phyloP scores from a whole-genome alignment of 2,888 invertebrate species.

The Nemotelus nigrinus region DNA sequence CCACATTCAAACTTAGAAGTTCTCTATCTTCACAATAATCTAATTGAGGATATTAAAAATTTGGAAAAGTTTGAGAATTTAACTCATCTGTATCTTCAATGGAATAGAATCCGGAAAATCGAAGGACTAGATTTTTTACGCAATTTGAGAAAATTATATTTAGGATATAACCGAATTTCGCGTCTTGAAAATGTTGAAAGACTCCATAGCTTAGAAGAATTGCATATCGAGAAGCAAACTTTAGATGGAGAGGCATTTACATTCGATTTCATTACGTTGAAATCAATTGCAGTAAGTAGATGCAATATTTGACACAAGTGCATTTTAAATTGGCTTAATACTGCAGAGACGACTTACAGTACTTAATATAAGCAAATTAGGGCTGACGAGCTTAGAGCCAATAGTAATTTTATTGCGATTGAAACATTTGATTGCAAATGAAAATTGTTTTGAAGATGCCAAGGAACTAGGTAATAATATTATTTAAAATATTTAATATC shows the following conservation, averaged over 20 bases:
- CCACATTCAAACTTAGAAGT: slow-evolving; percentile 68
- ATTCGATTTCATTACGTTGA: slow-evolving; percentile 73
- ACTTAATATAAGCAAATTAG: slow-evolving; percentile 73
- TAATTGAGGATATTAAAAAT: slow-evolving; percentile 78
- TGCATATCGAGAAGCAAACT: slow-evolving; percentile 76
- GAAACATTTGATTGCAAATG: slow-evolving; percentile 63
- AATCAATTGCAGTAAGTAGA: slow-evolving; percentile 68
- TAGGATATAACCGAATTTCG: slow-evolving; percentile 74
- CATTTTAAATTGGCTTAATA: slow-evolving; percentile 51
- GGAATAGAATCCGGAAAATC: slow-evolving; percentile 78
- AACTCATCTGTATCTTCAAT: slow-evolving; percentile 78
- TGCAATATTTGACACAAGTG: neutral
- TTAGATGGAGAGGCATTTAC: slow-evolving; percentile 70
- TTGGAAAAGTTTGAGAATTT: slow-evolving; percentile 72
- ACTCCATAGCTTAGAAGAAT: slow-evolving; percentile 70
- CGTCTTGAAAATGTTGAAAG: slow-evolving; percentile 76
- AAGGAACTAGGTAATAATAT: slow-evolving; percentile 65
- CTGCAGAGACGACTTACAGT: slow-evolving; percentile 69
- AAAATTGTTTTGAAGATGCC: slow-evolving; percentile 65
- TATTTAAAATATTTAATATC: neutral
- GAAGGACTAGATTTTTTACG: slow-evolving; percentile 72
- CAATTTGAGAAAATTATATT: slow-evolving; percentile 80
- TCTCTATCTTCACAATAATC: slow-evolving; percentile 84
- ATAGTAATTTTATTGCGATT: slow-evolving; percentile 59
- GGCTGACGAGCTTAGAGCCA: slow-evolving; percentile 68